These are phyloP conservation scores for Trissolcus japonicus DNA, from an alignment of 2,888 invertebrate species.

Conservation along the genomic window DNA sequence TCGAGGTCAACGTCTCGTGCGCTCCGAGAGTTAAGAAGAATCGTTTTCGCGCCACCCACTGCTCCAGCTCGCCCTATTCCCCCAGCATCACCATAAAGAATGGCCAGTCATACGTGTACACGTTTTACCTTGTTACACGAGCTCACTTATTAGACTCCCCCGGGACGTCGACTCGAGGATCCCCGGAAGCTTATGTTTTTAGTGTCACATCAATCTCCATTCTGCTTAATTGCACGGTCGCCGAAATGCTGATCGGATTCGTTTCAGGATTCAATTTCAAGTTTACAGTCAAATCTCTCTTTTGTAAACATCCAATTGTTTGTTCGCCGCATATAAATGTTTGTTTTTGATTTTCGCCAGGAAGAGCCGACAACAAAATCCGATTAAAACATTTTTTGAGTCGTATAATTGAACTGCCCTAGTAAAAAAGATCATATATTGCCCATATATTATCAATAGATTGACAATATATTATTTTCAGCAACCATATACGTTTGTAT, in stretches of 20 bases:
- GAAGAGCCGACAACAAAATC: too few species aligned
- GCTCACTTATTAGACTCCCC: slow-evolving; percentile 60
- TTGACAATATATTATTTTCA: too few species aligned
- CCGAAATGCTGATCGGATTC: slow-evolving; percentile 3
- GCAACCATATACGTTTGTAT: too few species aligned
- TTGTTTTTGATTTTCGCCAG: too few species aligned
- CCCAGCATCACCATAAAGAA: slow-evolving; percentile 46
- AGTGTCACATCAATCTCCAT: slow-evolving; percentile 25
- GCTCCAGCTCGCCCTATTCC: slow-evolving; percentile 32
- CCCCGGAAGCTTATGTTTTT: slow-evolving; percentile 11
- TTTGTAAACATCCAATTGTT: not conserved
- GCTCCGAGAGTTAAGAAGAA: slow-evolving; percentile 46
- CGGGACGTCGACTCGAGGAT: slow-evolving; percentile 38
- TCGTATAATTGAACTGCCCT: too few species aligned
- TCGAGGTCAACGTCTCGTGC: slow-evolving; percentile 53
- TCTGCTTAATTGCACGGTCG: slow-evolving; percentile 7
- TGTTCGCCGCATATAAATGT: too few species aligned
- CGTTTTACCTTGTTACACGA: slow-evolving; percentile 12
- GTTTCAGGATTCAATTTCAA: slow-evolving; percentile 3
- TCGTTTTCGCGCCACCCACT: slow-evolving; percentile 48
- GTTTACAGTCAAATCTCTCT: not conserved
- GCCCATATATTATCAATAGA: too few species aligned
- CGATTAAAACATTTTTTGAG: too few species aligned
- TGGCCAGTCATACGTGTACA: slow-evolving; percentile 41
- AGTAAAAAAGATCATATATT: too few species aligned